Evolutionary conservation across 2,113 vertebrate genomes (phyloP).

Genomic region (Lophura nycthemera): DNA sequence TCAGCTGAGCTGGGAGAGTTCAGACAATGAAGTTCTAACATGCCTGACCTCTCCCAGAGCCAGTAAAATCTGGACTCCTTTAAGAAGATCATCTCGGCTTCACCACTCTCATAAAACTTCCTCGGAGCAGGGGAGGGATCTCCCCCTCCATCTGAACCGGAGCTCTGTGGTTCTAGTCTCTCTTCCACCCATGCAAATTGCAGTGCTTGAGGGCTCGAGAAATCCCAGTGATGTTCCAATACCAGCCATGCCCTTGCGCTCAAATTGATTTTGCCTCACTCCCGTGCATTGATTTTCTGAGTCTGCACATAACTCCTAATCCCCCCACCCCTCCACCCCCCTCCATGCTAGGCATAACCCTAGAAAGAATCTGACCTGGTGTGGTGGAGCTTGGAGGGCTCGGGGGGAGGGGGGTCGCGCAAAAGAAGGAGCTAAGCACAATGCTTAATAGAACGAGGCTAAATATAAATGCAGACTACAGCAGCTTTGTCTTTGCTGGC

Average conservation of each 20-base stretch:
- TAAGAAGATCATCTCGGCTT: conserved; percentile 46
- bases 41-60: background rate
- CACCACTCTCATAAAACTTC: conserved; percentile 51
- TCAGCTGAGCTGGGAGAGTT: conserved; percentile 36
- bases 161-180: conserved; percentile 71
- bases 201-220: conserved; percentile 61
- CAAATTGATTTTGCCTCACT: conserved; percentile 75
- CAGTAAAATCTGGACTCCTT: conserved; percentile 31
- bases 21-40: conserved; percentile 51
- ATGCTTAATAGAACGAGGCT: conserved; percentile 50
- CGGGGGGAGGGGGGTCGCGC: background rate
- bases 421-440: conserved; percentile 61
- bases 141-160: conserved; percentile 45
- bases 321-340: background rate
- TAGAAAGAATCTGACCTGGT: conserved; percentile 60
- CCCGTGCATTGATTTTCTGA: conserved; percentile 70
- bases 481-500: conserved; percentile 71
- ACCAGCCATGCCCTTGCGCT: conserved; percentile 75
- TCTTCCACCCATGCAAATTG: conserved; percentile 63
- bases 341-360: conserved; percentile 48
- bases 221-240: conserved; percentile 63
- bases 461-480: conserved; percentile 76
- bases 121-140: conserved; percentile 49
- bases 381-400: background rate
- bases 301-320: conserved; percentile 58